Percentiles rank a stretch among this genome's conserved stretches.
phyloP scores from a whole-genome alignment of 2,888 invertebrate species.

The Nesidiocoris tenuis region DNA sequence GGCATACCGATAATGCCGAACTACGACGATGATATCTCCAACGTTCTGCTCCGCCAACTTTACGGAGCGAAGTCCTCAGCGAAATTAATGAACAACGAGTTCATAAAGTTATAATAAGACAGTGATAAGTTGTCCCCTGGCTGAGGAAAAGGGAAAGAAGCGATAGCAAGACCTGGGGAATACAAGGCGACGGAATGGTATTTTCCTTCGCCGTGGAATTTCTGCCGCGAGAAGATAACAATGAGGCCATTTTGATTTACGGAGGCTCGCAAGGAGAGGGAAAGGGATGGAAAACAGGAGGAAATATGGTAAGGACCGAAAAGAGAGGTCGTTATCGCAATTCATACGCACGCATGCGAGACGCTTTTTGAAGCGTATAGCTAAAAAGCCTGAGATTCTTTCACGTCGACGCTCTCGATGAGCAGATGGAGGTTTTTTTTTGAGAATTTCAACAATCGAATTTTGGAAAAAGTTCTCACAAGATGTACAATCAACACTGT shows the following conservation, averaged over 20 bases:
- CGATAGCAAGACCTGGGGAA: background rate
- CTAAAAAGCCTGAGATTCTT: too few relatives aligned
- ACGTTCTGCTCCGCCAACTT: background rate
- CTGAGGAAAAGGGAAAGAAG: background rate
- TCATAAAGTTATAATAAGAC: slow-evolving; percentile 19
- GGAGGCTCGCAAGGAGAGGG: background rate
- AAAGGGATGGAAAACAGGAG: background rate
- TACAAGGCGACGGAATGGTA: background rate
- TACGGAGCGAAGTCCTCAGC: too few relatives aligned
- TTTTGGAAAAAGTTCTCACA: too few relatives aligned
- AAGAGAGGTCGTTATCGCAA: too few relatives aligned
- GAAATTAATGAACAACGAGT: slow-evolving; percentile 4
- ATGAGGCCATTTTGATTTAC: slow-evolving; percentile 27
- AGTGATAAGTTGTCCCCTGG: slow-evolving; percentile 22
- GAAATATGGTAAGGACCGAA: too few relatives aligned
- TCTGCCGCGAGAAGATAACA: slow-evolving; percentile 33
- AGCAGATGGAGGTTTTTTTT: too few relatives aligned
- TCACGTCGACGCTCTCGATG: too few relatives aligned
- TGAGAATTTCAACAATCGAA: too few relatives aligned
- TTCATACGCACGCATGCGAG: too few relatives aligned
- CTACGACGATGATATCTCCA: background rate
- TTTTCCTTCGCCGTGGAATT: slow-evolving; percentile 20
- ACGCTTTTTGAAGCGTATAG: too few relatives aligned
- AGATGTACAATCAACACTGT: too few relatives aligned
- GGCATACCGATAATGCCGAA: too few relatives aligned